These are phyloP conservation scores for Oriolus oriolus DNA, from an alignment of 2,113 vertebrate genomes.

Conservation along the genomic window DNA sequence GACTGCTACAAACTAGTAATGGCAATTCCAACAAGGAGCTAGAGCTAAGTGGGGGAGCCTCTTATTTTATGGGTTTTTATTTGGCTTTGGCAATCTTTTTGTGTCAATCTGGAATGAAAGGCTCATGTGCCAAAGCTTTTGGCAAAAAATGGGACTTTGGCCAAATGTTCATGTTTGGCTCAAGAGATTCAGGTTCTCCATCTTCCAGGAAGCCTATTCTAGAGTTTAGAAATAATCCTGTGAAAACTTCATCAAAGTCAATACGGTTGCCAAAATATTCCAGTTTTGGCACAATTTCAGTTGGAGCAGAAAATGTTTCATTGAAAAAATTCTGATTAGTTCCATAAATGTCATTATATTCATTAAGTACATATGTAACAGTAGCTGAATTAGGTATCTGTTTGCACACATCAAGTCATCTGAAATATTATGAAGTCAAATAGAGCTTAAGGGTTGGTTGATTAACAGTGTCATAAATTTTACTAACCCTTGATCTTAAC, in stretches of 20 bases:
- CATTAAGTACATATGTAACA: neutral
- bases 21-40: neutral
- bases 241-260: neutral
- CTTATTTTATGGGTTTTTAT: neutral
- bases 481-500: neutral
- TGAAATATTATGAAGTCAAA: neutral
- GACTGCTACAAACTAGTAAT: neutral
- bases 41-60: neutral
- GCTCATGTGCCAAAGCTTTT: neutral
- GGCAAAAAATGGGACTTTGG: neutral
- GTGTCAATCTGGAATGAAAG: neutral
- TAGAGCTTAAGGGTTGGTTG: neutral
- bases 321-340: neutral
- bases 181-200: neutral
- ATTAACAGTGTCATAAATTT: neutral
- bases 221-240: neutral
- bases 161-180: neutral
- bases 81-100: neutral
- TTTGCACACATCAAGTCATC: neutral
- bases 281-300: neutral
- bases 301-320: neutral
- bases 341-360: neutral
- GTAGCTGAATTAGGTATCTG: neutral
- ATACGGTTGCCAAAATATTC: neutral
- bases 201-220: neutral